A percentile compares a stretch with the other conserved stretches of the same genome.
Evolutionary conservation across 2,797 vertebrate species (phyloP).

Genomic region (Coregonus suidteri): DNA sequence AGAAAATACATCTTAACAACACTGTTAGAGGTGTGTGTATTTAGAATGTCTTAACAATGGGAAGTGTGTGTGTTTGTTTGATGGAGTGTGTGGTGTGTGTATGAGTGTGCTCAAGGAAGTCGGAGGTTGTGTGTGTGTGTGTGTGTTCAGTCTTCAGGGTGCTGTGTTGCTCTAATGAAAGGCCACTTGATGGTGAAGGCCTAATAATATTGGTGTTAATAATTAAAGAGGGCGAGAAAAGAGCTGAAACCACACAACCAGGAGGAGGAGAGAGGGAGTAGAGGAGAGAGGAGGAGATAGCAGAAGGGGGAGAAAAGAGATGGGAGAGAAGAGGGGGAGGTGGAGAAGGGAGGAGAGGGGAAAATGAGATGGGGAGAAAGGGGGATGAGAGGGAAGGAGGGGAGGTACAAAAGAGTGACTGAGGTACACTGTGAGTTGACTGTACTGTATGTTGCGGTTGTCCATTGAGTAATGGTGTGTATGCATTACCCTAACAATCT

Average conservation of each 20-base stretch:
- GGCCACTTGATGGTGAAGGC: constrained; percentile 84
- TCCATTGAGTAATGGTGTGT: not conserved
- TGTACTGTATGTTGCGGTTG: too few species aligned
- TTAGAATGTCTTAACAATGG: too few species aligned
- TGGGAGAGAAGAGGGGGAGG: too few species aligned
- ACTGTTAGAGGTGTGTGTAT: not conserved
- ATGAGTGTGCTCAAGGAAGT: too few species aligned
- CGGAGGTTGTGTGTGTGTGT: too few species aligned
- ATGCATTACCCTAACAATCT: constrained; percentile 25
- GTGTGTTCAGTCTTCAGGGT: constrained; percentile 53
- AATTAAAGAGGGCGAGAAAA: constrained; percentile 88
- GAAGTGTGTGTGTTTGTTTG: not conserved
- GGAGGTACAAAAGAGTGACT: too few species aligned
- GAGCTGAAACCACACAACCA: constrained; percentile 75
- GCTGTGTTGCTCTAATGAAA: constrained; percentile 71
- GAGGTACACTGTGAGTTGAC: too few species aligned
- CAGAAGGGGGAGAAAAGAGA: not conserved
- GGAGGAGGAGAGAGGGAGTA: constrained; percentile 64
- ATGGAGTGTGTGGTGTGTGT: too few species aligned
- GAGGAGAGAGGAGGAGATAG: not conserved
- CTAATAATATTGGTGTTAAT: constrained; percentile 94
- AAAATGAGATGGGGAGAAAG: too few species aligned
- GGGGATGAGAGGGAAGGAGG: constrained; percentile 66
- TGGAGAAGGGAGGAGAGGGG: not conserved
- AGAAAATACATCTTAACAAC: too few species aligned